Evolutionary conservation across 2,113 vertebrate genomes (phyloP), one percentile per base, ranked within the genome.

Genomic region (Gadus chalcogrammus): DNA sequence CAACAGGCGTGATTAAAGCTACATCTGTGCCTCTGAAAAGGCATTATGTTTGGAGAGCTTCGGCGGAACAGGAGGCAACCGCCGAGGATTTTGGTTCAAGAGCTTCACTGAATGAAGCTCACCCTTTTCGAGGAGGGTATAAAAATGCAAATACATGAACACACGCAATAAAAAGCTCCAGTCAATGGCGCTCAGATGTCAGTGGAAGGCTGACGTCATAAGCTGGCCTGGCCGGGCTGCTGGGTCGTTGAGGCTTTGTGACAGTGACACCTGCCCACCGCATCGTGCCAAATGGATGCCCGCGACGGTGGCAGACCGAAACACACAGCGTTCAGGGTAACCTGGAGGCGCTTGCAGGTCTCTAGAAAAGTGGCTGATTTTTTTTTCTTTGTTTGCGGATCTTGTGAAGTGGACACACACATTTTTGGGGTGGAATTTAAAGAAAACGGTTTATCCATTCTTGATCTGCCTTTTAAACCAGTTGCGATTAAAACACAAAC

Each of bases 261-360:
- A 76, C 64, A 61, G 15, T 61, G 69, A 62, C 78, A 81, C 76
- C 82, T 85, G 81, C 17, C 35, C 16, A 68, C 62, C 70, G 13
- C 2, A 1, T 42, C 28, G 38, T 72, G 80, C 82, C 79, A 79
- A 70, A 38, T 62, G 56, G 28, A 65, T 31, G 59, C 64, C 68
- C 31, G 31, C 31, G 31, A 76, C 60, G 68, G 79, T 72, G 69
- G 62, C 56, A 61, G 73, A 56, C 61, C 62, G 69, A 18, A 67
- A 69, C 72, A 81, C 65, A 58, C 64, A 72, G 48, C 65, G 18
- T 81, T 78, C 65, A 71, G 68, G 38, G 80, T 88, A 76, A 84
- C 83, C 84, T 83, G 31, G 79, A 80, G 80, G 75, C 77, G 84
- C 76, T 28, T 63, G 75, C 69, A 82, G 67, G 31, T 35, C 31